Percentiles rank a stretch among this genome's conserved stretches.
These are phyloP conservation scores for Meandrusa payeni DNA, from an alignment of 2,888 invertebrate species.

Conservation along the genomic window DNA sequence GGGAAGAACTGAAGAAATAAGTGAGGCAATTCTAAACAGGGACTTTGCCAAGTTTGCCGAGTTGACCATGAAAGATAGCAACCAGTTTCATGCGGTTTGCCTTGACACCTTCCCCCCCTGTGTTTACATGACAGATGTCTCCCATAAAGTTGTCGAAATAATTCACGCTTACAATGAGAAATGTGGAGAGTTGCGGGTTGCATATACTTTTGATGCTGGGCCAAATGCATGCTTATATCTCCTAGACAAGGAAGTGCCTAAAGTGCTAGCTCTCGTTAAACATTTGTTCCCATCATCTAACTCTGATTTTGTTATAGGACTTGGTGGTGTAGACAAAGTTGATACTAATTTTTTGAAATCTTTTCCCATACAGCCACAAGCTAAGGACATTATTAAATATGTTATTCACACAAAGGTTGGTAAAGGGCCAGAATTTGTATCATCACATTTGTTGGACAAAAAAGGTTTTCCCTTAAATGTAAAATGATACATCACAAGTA, in stretches of 20 bases:
- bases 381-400: constrained; percentile 85
- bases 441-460: constrained; percentile 53
- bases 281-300: constrained; percentile 85
- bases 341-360: constrained; percentile 41
- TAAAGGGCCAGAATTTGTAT: constrained; percentile 84
- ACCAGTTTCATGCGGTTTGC: constrained; percentile 97
- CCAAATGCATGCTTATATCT: constrained; percentile 97
- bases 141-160: constrained; percentile 88
- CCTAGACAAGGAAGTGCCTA: constrained; percentile 86
- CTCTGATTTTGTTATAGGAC: constrained; percentile 56
- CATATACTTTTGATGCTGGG: constrained; percentile 99
- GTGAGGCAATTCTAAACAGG: constrained; percentile 80
- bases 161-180: constrained; percentile 91
- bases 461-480: constrained; percentile 43
- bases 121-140: constrained; percentile 94
- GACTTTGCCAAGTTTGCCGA: constrained; percentile 94
- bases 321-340: constrained; percentile 34
- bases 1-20: constrained; percentile 79
- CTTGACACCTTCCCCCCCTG: constrained; percentile 97
- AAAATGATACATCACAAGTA: neutral
- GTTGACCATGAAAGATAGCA: constrained; percentile 98
- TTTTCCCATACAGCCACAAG: constrained; percentile 56
- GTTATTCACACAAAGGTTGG: constrained; percentile 92
- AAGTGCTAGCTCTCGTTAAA: constrained; percentile 84
- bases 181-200: constrained; percentile 85